Conservation (phyloP, 64 coral and sea anemone genomes). For the Montipora cactus region DNA sequence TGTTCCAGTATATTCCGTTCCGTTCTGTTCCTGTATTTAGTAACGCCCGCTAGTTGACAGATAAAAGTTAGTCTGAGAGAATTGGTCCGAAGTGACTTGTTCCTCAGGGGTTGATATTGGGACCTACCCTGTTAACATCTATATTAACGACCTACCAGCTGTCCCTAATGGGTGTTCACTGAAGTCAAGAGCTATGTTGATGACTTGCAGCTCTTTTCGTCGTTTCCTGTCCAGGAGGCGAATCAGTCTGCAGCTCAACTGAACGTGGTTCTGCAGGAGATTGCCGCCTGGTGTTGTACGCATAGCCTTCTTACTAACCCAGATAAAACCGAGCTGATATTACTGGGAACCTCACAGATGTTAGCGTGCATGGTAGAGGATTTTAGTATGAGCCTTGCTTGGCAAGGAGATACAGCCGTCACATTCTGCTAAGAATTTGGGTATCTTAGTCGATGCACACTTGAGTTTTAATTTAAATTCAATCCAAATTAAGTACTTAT, state of each 20-base stretch:
- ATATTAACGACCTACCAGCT: too few relatives aligned
- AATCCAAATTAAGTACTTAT: neutral
- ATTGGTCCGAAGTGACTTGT: too few relatives aligned
- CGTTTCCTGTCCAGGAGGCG: too few relatives aligned
- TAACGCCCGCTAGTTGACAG: too few relatives aligned
- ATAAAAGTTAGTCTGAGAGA: too few relatives aligned
- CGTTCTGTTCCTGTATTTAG: too few relatives aligned
- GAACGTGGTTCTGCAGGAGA: neutral
- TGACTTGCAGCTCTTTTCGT: too few relatives aligned
- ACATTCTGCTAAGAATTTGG: slow-evolving; percentile 39
- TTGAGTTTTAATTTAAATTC: slow-evolving; percentile 33
- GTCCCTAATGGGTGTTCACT: too few relatives aligned
- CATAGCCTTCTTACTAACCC: slow-evolving; percentile 72
- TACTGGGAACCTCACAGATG: slow-evolving; percentile 61
- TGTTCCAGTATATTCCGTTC: too few relatives aligned
- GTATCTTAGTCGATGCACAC: slow-evolving; percentile 2
- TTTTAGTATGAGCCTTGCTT: slow-evolving; percentile 1
- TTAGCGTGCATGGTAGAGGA: neutral
- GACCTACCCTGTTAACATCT: too few relatives aligned
- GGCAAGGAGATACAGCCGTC: slow-evolving; percentile 23
- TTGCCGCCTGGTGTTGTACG: slow-evolving; percentile 56
- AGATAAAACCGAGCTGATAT: slow-evolving; percentile 58
- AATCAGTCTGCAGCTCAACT: neutral
- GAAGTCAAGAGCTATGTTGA: too few relatives aligned
- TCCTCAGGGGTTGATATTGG: too few relatives aligned